These are phyloP conservation scores for Podilymbus podiceps DNA, from an alignment of 2,113 vertebrate species.

Conservation along the genomic window DNA sequence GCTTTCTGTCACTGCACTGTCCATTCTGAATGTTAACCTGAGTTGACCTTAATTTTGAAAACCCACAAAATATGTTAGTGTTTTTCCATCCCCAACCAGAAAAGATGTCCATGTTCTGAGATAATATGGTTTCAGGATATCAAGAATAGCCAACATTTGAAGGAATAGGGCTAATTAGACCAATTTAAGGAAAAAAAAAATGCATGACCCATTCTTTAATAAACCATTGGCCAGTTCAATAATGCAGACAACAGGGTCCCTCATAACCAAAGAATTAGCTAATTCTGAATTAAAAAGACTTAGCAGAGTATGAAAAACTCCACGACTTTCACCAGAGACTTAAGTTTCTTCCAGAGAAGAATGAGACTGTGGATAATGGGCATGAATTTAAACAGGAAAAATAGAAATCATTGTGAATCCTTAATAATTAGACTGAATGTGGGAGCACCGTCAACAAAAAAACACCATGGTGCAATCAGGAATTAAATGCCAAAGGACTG, in stretches of 20 bases:
- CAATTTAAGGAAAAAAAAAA: not conserved
- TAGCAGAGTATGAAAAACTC: not conserved
- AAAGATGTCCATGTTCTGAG: not conserved
- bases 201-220: not conserved
- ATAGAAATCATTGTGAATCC: not conserved
- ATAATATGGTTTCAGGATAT: not conserved
- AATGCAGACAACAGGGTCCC: not conserved
- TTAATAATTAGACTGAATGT: not conserved
- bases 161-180: not conserved
- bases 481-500: not conserved
- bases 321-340: not conserved
- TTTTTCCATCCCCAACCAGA: not conserved
- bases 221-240: not conserved
- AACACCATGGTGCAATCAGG: not conserved
- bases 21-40: not conserved
- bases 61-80: not conserved
- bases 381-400: not conserved
- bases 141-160: not conserved
- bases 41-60: not conserved
- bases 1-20: not conserved
- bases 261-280: not conserved
- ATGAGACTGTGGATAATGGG: rapidly evolving
- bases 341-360: not conserved
- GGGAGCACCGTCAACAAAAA: not conserved
- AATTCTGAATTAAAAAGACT: not conserved